A percentile compares a stretch with the other conserved stretches of the same genome.
Conservation (phyloP, 2,113 vertebrate genomes). For the Gracilinanus agilis region DNA sequence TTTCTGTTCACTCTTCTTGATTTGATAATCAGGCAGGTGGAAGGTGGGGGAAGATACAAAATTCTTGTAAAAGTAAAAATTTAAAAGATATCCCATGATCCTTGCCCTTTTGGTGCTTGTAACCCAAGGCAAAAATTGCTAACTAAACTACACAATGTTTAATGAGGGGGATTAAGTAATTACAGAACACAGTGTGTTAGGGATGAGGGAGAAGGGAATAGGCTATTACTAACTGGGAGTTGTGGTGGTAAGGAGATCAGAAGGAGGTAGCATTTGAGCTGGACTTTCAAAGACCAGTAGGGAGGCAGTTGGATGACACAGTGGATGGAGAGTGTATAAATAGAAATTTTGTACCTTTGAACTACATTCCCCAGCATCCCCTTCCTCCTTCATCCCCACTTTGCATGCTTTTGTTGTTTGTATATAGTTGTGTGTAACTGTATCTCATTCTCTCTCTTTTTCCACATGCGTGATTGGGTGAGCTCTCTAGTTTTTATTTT, state of each 20-base stretch:
- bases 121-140: too few species aligned
- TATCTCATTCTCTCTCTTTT: too few species aligned
- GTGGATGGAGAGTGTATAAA: too few species aligned
- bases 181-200: background rate
- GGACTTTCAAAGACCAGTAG: too few species aligned
- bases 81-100: background rate
- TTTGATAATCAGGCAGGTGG: conserved; percentile 24
- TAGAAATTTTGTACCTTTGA: too few species aligned
- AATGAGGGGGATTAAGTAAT: background rate
- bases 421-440: too few species aligned
- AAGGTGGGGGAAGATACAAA: background rate
- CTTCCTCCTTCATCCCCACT: too few species aligned
- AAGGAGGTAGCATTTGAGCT: background rate
- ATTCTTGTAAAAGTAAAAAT: background rate
- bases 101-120: background rate
- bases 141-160: background rate
- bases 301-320: too few species aligned
- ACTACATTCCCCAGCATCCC: too few species aligned
- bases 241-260: background rate
- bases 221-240: background rate
- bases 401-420: too few species aligned
- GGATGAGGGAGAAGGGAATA: background rate
- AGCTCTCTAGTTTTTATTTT: too few species aligned
- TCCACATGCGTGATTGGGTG: too few species aligned
- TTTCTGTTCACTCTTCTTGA: conserved; percentile 24